Evolutionary conservation across 2,113 vertebrate genomes (phyloP), one percentile per base, ranked within the genome.

Genomic region (Eolophus roseicapilla): DNA sequence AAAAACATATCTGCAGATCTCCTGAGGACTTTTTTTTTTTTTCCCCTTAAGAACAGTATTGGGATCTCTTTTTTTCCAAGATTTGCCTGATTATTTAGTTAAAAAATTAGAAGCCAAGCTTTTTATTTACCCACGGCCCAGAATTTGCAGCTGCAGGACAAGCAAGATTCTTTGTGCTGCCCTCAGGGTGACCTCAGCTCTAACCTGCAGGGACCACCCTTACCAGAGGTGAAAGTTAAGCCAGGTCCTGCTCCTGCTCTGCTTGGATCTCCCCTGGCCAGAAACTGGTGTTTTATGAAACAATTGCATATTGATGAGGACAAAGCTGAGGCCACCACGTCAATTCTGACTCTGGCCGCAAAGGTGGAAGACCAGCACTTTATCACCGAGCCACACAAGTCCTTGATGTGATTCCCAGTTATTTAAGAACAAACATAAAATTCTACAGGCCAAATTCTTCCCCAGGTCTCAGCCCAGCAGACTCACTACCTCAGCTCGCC

Each of bases 21-120:
- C 64, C 35, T 71, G 57, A 74, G 28, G 23, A 69, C 17, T 7
- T 28, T 25, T 57, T 68, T 57, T 68, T 29, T 70, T 50, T 52
- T 23, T 24, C 14, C 18, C 5, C 53, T 74, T 74, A 84, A 80
- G 39, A 94, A 65, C 13, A 69, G 28, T 63, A 81, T 92, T 70
- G 75, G 17, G 16, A 67, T 31, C 24, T 68, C 28, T 43, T 65
- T 75, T 68, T 43, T 9, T 14, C 13, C 33, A 46, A 64, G 4
- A 84, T 95, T 90, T 87, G 64, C 82, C 64, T 96, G 91, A 94
- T 95, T 97, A 97, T 97, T 96, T 97, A 80, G 93, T 91, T 96
- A 43, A 97, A 97, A 95, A 93, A 94, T 95, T 95, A 95, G 96
- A 86, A 95, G 88, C 93, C 4, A 75, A 97, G 59, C n/a, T 78